phyloP scores from a whole-genome alignment of 37 sponge, comb jelly and placozoan species.

The Theonella swinhoei region DNA sequence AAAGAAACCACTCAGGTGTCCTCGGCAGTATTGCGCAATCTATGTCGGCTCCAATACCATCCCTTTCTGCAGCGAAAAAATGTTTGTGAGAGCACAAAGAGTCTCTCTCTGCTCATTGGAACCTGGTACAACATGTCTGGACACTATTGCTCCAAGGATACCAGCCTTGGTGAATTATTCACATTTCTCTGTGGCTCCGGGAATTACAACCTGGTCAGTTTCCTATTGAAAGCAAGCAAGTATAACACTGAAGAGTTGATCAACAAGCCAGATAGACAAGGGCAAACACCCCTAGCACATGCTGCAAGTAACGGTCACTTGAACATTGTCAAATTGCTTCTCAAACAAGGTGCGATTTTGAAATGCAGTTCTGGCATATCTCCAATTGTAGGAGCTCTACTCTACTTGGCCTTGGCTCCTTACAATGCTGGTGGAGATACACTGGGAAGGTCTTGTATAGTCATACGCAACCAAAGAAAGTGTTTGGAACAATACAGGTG shows the following conservation, averaged over 20 bases:
- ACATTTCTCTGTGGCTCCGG: constrained; percentile 11
- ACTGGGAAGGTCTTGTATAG: too few species aligned
- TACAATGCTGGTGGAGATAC: background rate
- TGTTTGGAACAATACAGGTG: too few species aligned
- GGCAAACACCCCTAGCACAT: constrained; percentile 44
- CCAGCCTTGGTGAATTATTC: background rate
- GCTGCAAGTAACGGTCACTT: constrained; percentile 57
- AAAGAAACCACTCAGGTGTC: background rate
- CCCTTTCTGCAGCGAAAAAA: too few species aligned
- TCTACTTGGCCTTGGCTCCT: background rate
- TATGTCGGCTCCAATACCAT: too few species aligned
- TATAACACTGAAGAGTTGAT: background rate
- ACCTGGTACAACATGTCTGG: too few species aligned
- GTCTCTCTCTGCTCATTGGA: too few species aligned
- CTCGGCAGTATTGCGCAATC: too few species aligned
- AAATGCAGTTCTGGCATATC: background rate
- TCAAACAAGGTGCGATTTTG: background rate
- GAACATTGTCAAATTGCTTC: constrained; percentile 32
- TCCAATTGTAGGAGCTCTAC: constrained; percentile 2
- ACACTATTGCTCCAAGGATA: too few species aligned
- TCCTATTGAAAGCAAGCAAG: background rate
- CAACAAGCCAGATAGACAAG: background rate
- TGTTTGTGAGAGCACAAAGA: too few species aligned
- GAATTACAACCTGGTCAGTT: background rate
- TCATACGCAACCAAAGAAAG: too few species aligned